Base-by-base conservation (phyloP, 2,888 invertebrate genomes). In the Odontocolon sp. region DNA sequence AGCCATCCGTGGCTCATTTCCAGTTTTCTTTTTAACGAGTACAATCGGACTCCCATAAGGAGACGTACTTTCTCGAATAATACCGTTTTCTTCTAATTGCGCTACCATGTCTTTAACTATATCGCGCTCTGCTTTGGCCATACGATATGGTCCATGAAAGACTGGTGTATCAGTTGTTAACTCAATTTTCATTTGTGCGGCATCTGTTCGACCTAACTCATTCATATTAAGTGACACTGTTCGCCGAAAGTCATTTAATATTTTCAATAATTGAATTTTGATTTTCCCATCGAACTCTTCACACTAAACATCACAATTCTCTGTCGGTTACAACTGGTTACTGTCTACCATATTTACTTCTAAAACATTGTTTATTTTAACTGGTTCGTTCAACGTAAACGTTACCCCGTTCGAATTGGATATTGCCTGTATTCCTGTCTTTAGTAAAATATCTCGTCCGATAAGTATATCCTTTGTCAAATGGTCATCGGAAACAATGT, bases 41-140 rank as follows among this genome's bases (percentile, higher is more conserved):
- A 87, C 56, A 0, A 82, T 66, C 0, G 84, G 85, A n/a, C 82
- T 83, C 0, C 72, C 81, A 36, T 80, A 84, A 1, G 81, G 79
- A 1, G 81, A 83, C 0, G 31, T 56, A 26, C 77, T 78, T 21
- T 81, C 77, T 0, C 79, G 67, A 9, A 85, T 42, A 3, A 84
- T 81, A 0, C 57, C 76, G 11, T 33, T 78, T 4, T 21, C 54
- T 36, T 79, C 70, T 1, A 84, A 33, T 4, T 82, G 80, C 0
- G 66, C 61, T 0, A 84, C 21, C 1, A 82, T 74, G 0, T 47
- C 54, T 36, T 71, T 76, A 0, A 83, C 67, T 1, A 75, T 63
- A 8, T 83, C 78, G 0, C 82, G 70, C 14, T 82, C 83, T 0
- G 64, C 5, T 6, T 52, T 14, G 1, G 82, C 73, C 21, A 80